Percentiles rank a stretch among this genome's conserved stretches.
These are phyloP conservation scores for Tipula unca DNA, from an alignment of 2,888 invertebrate genomes.

Conservation along the genomic window DNA sequence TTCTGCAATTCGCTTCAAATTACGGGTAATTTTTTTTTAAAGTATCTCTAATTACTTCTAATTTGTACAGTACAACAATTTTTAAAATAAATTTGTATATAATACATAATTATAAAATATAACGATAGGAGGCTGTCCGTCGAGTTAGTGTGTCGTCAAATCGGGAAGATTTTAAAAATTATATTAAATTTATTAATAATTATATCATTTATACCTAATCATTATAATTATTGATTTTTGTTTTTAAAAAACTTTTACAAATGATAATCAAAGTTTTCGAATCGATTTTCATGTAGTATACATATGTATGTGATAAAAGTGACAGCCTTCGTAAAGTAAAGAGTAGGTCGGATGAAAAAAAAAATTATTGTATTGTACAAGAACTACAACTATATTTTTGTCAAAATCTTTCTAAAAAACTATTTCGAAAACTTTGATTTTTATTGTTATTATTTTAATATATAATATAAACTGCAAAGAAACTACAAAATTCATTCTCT, in stretches of 20 bases:
- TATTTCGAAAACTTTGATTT: conserved; percentile 39
- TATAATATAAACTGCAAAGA: not conserved
- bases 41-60: not conserved
- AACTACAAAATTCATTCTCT: not conserved
- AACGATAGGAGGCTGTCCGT: conserved; percentile 24
- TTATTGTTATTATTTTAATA: not conserved
- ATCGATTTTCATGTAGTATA: conserved; percentile 26
- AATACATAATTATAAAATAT: not conserved
- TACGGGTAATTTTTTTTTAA: conserved; percentile 55
- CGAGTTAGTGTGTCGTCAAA: not conserved
- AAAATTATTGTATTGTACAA: conserved; percentile 14
- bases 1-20: conserved; percentile 82
- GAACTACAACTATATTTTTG: not conserved
- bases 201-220: not conserved
- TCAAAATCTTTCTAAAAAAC: not conserved
- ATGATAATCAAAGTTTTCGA: conserved; percentile 40
- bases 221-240: not conserved
- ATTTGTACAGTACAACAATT: not conserved
- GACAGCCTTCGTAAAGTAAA: conserved; percentile 37
- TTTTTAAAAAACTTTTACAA: not conserved
- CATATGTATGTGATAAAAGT: no score
- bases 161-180: not conserved
- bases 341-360: not conserved
- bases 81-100: not conserved
- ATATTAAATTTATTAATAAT: not conserved